phyloP scores from a whole-genome alignment of 2,113 vertebrate species.

The Chaetops frenatus region DNA sequence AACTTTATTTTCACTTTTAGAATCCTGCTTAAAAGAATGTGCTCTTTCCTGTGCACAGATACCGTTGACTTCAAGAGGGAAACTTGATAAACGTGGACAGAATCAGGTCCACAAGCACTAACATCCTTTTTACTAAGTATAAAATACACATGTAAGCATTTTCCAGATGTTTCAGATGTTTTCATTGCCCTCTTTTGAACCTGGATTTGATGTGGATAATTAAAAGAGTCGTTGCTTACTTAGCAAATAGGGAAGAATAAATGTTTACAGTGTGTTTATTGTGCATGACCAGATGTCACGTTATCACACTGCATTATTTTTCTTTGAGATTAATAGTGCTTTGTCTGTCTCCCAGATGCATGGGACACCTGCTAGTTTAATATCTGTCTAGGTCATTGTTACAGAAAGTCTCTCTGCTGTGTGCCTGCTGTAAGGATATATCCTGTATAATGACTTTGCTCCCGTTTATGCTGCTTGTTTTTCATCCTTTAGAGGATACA shows the following conservation, averaged over 20 bases:
- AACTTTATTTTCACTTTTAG: neutral
- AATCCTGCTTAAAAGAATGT: neutral
- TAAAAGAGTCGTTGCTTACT: neutral
- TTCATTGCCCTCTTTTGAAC: neutral
- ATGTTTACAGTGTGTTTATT: neutral
- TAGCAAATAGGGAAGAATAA: neutral
- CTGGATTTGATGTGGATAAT: neutral
- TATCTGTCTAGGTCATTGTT: conserved; percentile 25
- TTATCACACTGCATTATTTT: neutral
- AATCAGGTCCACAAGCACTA: neutral
- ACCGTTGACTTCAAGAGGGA: neutral
- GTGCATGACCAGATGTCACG: conserved; percentile 19
- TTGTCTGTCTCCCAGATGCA: conserved; percentile 41
- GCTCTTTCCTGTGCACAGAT: neutral
- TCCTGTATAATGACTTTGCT: neutral
- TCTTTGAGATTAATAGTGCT: conserved; percentile 34
- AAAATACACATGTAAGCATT: neutral
- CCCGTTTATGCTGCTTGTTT: neutral
- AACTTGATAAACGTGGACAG: neutral
- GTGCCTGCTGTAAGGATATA: neutral
- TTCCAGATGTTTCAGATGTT: neutral
- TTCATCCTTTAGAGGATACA: neutral
- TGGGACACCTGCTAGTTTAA: neutral
- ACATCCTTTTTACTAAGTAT: neutral
- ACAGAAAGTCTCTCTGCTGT: neutral